Conservation (phyloP, 2,797 vertebrate species). For the Hoplostethus atlanticus region DNA sequence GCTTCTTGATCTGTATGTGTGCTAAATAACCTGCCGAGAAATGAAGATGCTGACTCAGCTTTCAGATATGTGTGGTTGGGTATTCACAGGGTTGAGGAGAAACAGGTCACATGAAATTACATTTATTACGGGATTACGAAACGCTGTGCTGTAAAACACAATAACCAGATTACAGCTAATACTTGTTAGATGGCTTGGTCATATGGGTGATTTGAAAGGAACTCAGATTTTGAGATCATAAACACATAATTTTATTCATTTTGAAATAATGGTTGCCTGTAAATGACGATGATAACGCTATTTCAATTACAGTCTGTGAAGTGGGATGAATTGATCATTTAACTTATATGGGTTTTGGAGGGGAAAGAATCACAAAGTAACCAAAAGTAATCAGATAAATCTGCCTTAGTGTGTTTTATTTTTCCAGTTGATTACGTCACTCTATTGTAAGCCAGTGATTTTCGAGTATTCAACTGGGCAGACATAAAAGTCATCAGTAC, state of each 20-base stretch:
- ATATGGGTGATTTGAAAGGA: background rate
- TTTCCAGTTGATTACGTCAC: conserved; percentile 14
- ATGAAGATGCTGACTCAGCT: background rate
- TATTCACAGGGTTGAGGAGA: background rate
- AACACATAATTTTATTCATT: background rate
- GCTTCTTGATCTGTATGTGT: conserved; percentile 6
- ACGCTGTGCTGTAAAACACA: background rate
- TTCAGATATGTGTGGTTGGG: conserved; percentile 13
- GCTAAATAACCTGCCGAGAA: conserved; percentile 33
- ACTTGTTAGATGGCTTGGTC: background rate
- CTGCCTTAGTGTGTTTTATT: background rate
- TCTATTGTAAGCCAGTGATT: background rate
- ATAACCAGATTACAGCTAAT: background rate
- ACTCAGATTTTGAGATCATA: background rate
- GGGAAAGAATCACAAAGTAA: conserved; percentile 11
- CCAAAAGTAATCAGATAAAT: conserved; percentile 29
- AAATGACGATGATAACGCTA: background rate
- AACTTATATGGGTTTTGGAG: background rate
- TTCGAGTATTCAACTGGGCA: conserved; percentile 5
- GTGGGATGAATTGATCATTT: background rate
- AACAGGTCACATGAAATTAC: too few species aligned
- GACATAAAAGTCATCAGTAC: background rate
- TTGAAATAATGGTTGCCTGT: background rate
- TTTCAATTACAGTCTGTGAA: background rate
- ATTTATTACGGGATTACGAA: background rate